Base-by-base conservation (phyloP, 92 coral and sea anemone species). In the Pocillopora grandis region DNA sequence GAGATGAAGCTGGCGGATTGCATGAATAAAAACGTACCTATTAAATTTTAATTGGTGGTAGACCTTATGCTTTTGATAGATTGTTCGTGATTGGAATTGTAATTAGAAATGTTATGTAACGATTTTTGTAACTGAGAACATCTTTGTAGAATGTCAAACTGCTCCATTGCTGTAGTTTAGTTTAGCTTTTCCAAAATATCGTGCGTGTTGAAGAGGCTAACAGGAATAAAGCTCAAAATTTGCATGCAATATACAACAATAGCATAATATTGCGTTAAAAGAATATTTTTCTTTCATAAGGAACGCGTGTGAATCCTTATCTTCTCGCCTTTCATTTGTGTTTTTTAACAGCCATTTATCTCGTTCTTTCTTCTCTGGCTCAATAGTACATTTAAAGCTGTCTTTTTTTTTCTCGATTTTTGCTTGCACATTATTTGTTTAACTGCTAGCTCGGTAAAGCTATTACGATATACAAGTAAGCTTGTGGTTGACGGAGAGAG, bases 231-330 rank as follows among this genome's bases (percentile, higher is more conserved):
- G 70, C 60, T 58, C 14, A 18, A 14, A 71, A 81, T 81, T 71
- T 81, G 77, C 77, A 81, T 81, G 69, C 42, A 36, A 20, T 59
- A 58, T 70, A 27, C 70, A 58, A 70, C 85, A 81, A 80, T 70
- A 69, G 69, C 42, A 81, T 71, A 80, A 70, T 58, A 58, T 56
- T 68, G 76, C 21, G 74, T 80, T 68, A 57, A 70, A 71, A 71
- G 77, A 80, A 69, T 59, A 57, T 36, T 81, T 81, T 80, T 71
- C 84, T 70, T 58, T 70, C 31, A 71, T 81, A 21, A 55, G 23
- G 36, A 81, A 71, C 61, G 52, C 52, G 85, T 37, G 85, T 19
- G 85, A 81, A 17, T 60, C 20, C 76, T 71, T 81, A 71, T 81
- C 85, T 81, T 6, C 60, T 12, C 85, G 71, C 60, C 49, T 36